These are phyloP conservation scores for Tetraodon nigroviridis DNA, from an alignment of 2,113 vertebrate genomes.

Conservation along the genomic window DNA sequence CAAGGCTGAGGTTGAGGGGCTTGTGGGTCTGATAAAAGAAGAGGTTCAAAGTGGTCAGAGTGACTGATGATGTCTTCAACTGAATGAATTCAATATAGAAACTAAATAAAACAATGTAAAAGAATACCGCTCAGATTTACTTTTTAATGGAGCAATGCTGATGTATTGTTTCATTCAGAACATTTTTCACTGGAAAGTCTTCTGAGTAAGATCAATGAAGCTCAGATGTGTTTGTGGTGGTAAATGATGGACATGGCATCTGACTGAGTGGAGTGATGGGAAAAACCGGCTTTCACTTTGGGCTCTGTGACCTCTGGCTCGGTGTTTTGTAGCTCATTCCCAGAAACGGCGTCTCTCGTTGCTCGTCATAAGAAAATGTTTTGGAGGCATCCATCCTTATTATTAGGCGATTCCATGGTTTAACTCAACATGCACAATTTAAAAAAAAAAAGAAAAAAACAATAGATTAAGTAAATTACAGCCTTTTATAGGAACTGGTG, in stretches of 20 bases:
- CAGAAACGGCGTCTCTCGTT: conserved; percentile 50
- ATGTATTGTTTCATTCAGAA: conserved; percentile 39
- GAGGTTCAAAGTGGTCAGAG: conserved; percentile 34
- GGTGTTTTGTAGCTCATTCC: conserved; percentile 48
- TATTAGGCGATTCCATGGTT: conserved; percentile 52
- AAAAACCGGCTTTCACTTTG: conserved; percentile 55
- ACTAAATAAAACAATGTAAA: conserved; percentile 28
- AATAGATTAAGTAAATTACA: conserved; percentile 55
- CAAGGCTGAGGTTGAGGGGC: conserved; percentile 18
- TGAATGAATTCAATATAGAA: conserved; percentile 39
- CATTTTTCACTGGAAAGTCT: conserved; percentile 45
- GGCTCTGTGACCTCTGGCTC: conserved; percentile 58
- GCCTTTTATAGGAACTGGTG: conserved; percentile 67
- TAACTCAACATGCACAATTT: conserved; percentile 42
- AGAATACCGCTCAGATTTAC: conserved; percentile 19
- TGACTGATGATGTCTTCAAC: conserved; percentile 48
- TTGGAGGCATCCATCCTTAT: conserved; percentile 60
- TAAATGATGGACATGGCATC: conserved; percentile 51
- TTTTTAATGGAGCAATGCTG: conserved; percentile 57
- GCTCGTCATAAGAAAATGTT: conserved; percentile 45
- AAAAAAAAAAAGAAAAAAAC: conserved; percentile 25
- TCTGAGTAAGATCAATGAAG: conserved; percentile 51
- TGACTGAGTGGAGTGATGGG: conserved; percentile 47
- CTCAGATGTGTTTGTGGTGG: conserved; percentile 37
- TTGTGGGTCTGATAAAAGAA: conserved; percentile 23